Evolutionary conservation across 1,140 invertebrate species (phyloP).

Genomic region (Ceratitis capitata): DNA sequence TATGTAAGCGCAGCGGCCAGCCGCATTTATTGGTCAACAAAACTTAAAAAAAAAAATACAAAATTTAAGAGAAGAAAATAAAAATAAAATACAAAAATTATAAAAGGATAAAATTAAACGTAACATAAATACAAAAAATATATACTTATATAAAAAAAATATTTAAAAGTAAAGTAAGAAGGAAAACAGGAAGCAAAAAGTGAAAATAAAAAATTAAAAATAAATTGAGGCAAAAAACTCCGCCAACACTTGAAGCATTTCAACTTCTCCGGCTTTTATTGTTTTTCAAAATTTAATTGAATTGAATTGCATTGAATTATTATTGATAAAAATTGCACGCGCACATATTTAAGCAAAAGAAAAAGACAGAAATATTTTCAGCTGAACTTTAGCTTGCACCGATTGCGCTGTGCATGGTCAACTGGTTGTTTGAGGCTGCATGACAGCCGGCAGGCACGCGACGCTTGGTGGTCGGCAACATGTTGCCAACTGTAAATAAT

Average conservation of each 20-base stretch:
- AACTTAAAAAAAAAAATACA: neutral
- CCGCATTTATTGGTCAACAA: neutral
- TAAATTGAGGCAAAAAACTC: neutral
- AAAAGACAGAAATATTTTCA: neutral
- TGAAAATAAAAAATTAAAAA: too few species aligned
- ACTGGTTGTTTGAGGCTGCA: neutral
- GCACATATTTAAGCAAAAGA: neutral
- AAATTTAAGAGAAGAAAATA: too few species aligned
- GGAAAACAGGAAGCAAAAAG: too few species aligned
- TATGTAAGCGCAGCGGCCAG: conserved; percentile 11
- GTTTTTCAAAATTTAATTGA: conserved; percentile 24
- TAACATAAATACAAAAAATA: too few species aligned
- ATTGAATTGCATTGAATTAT: conserved; percentile 31
- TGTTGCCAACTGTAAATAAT: conserved; percentile 38
- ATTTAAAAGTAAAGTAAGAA: too few species aligned
- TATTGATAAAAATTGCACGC: neutral
- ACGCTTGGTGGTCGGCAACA: conserved; percentile 20
- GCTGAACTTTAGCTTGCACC: neutral
- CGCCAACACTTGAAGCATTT: neutral
- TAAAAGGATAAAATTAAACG: too few species aligned
- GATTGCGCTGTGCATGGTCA: neutral
- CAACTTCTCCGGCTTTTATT: neutral
- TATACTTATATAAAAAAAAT: too few species aligned
- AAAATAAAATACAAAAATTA: too few species aligned
- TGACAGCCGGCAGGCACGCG: too few species aligned